Evolutionary conservation across 2,113 vertebrate genomes (phyloP).

Genomic region (Perccottus glenii): DNA sequence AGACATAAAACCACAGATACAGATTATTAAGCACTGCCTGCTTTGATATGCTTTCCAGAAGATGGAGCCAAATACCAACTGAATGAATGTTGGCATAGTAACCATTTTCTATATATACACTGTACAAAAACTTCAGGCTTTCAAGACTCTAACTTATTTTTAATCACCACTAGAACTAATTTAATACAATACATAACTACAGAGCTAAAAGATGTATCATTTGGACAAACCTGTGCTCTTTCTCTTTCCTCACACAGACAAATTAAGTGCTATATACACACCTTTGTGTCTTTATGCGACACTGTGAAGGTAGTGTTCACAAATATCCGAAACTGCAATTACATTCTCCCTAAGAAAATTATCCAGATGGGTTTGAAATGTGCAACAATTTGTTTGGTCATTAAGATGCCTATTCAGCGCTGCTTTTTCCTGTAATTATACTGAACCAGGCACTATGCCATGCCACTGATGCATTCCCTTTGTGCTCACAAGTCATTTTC

Average conservation of each 20-base stretch:
- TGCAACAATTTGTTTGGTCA: slow-evolving; percentile 76
- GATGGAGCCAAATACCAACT: slow-evolving; percentile 62
- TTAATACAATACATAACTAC: neutral
- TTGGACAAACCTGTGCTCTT: too few species aligned
- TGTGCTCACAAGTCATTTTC: slow-evolving; percentile 67
- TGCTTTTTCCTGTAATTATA: slow-evolving; percentile 72
- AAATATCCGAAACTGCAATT: slow-evolving; percentile 67
- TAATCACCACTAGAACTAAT: too few species aligned
- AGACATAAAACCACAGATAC: too few species aligned
- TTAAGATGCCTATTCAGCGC: slow-evolving; percentile 69
- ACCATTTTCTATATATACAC: too few species aligned
- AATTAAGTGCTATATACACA: too few species aligned
- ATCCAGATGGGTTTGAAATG: slow-evolving; percentile 76
- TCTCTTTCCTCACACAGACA: too few species aligned
- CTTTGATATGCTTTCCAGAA: slow-evolving; percentile 30
- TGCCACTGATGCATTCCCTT: slow-evolving; percentile 62
- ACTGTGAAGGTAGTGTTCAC: slow-evolving; percentile 35
- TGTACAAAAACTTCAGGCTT: too few species aligned
- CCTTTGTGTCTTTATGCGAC: neutral
- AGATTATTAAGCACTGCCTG: neutral
- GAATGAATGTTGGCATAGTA: neutral
- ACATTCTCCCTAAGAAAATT: slow-evolving; percentile 65
- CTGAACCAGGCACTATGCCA: slow-evolving; percentile 58
- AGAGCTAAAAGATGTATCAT: neutral
- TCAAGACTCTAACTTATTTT: too few species aligned